Base-by-base conservation (phyloP, 2,113 vertebrate genomes). In the Vicugna pacos region DNA sequence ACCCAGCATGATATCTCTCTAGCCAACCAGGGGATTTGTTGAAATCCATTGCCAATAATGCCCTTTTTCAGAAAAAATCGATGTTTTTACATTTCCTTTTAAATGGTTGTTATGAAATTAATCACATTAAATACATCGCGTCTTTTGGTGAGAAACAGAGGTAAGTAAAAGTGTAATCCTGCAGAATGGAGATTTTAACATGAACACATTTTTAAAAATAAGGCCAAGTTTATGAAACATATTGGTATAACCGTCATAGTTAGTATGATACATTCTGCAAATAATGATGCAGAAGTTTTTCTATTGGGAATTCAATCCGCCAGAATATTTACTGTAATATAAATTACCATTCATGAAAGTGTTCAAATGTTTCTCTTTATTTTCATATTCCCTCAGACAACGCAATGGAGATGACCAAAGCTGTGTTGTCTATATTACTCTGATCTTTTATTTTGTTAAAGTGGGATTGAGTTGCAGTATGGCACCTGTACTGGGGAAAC, bases 31-130 rank as follows among this genome's bases (percentile, higher is more conserved):
- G 96, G 93, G 65, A 22, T 70, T 86, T 35, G 75, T 94, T 97
- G 93, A 96, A 96, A 97, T 97, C 88, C 83, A 93, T 69, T 96
- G 98, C 97, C 96, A 98, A 97, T 97, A 97, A 97, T 88, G 97
- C 77, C 80, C 48, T 72, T 91, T 94, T 87, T 96, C 38, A 11
- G 93, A 96, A 65, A 98, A 97, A 98, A 95, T 62, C 92, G 38
- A 48, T 73, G 38, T 50, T n/a, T 82, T 73, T 93, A 95, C 62
- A 67, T 96, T 96, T 98, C 83, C 95, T 92, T 88, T 94, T 91
- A 92, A 96, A 93, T 70, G 4, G 1, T 92, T 64, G 17, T 0
- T 83, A 32, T 6, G 20, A 35, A 85, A 76, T 91, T 86, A 35
- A 93, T 96, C 94, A 48, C n/a, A 80, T 91, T 75, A 86, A 35